A percentile compares a stretch with the other conserved stretches of the same genome.
phyloP scores from a whole-genome alignment of 1,140 invertebrate genomes.

The Acromyrmex charruanus region DNA sequence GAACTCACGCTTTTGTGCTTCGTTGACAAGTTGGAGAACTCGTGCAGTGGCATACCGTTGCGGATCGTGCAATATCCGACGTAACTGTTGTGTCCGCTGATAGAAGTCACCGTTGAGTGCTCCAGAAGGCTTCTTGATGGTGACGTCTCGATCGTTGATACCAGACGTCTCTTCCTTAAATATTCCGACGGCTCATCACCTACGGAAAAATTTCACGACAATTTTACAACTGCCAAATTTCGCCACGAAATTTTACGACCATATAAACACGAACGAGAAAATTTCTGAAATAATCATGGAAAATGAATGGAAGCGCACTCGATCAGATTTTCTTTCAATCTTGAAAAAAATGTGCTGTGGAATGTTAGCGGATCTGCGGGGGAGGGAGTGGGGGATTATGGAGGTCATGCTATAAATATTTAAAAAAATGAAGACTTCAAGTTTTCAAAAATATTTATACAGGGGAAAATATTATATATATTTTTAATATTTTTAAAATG shows the following conservation, averaged over 20 bases:
- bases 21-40: slow-evolving; percentile 85
- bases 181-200: slow-evolving; percentile 87
- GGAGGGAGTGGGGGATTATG: no score
- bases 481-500: no score
- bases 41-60: slow-evolving; percentile 89
- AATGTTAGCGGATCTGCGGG: not conserved
- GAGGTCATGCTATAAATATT: no score
- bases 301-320: not conserved
- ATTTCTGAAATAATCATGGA: not conserved
- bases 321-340: slow-evolving; percentile 32
- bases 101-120: slow-evolving; percentile 84
- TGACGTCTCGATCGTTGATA: slow-evolving; percentile 93
- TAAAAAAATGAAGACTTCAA: no score
- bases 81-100: slow-evolving; percentile 85
- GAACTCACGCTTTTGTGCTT: slow-evolving; percentile 84
- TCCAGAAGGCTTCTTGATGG: slow-evolving; percentile 89
- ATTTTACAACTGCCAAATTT: slow-evolving; percentile 34
- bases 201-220: slow-evolving; percentile 50
- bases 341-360: not conserved
- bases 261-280: slow-evolving; percentile 13
- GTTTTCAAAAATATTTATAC: no score
- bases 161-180: slow-evolving; percentile 90
- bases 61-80: slow-evolving; percentile 91
- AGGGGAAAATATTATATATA: no score
- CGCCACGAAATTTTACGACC: slow-evolving; percentile 19